Evolutionary conservation across 2,888 invertebrate genomes (phyloP).

Genomic region (Spilosoma lubricipeda): DNA sequence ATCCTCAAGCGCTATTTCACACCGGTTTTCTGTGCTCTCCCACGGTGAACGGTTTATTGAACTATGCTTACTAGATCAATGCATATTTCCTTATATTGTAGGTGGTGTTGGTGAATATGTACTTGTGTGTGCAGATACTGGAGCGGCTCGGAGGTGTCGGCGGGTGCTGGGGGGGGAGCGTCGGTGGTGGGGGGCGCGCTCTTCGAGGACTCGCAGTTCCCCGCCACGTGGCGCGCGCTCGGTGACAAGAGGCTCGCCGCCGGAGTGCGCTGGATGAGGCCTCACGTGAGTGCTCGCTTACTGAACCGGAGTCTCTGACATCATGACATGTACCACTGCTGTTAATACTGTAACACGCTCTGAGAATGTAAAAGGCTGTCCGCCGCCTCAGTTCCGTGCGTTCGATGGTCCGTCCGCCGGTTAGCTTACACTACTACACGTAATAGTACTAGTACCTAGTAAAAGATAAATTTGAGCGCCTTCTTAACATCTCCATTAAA

Average conservation of each 20-base stretch:
- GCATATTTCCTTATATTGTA: neutral
- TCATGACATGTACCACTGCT: neutral
- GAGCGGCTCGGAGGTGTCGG: slow-evolving; percentile 63
- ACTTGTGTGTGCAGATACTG: slow-evolving; percentile 49
- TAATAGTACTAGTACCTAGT: too few relatives aligned
- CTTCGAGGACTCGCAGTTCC: slow-evolving; percentile 70
- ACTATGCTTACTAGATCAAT: neutral
- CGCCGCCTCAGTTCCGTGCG: too few relatives aligned
- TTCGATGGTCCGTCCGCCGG: neutral
- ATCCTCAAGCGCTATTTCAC: too few relatives aligned
- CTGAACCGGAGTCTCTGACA: too few relatives aligned
- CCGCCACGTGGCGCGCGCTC: slow-evolving; percentile 56
- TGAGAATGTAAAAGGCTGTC: too few relatives aligned
- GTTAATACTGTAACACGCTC: too few relatives aligned
- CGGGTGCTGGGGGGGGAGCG: slow-evolving; percentile 81
- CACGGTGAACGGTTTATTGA: too few relatives aligned
- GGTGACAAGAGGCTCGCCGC: slow-evolving; percentile 82
- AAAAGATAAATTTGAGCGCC: too few relatives aligned
- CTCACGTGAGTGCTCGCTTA: slow-evolving; percentile 85
- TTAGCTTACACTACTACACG: neutral
- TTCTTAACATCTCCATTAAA: too few relatives aligned
- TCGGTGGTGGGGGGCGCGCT: slow-evolving; percentile 80
- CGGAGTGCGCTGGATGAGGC: slow-evolving; percentile 88
- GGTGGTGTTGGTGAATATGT: neutral
- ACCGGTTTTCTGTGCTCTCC: too few relatives aligned